phyloP scores from a whole-genome alignment of 2,797 vertebrate species.

The Amblyopsis hoosieri region DNA sequence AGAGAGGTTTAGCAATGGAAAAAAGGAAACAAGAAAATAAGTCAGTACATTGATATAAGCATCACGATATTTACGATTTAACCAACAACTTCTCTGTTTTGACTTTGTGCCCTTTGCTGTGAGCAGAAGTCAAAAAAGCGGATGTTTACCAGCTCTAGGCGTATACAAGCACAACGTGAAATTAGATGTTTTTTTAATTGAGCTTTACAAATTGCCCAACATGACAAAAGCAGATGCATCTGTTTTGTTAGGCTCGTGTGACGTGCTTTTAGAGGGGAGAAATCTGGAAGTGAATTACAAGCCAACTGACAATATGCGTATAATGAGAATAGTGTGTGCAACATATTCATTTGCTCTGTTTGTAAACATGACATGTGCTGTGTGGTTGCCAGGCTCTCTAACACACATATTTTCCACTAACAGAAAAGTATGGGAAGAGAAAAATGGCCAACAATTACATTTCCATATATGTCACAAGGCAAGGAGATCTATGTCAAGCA shows the following conservation, averaged over 20 bases:
- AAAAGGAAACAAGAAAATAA: conserved; percentile 33
- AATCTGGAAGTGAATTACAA: conserved; percentile 49
- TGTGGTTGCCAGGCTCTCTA: conserved; percentile 65
- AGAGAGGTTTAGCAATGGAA: neutral
- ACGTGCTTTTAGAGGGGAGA: conserved; percentile 31
- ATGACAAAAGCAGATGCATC: conserved; percentile 63
- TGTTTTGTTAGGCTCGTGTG: conserved; percentile 56
- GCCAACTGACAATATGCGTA: conserved; percentile 57
- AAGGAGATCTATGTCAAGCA: conserved; percentile 88
- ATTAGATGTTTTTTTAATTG: conserved; percentile 39
- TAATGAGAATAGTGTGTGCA: conserved; percentile 58
- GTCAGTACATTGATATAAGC: conserved; percentile 42
- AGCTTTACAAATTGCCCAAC: conserved; percentile 52
- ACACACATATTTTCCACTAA: conserved; percentile 57
- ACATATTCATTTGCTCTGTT: conserved; percentile 79
- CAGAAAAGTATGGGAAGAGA: conserved; percentile 50
- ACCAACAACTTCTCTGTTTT: conserved; percentile 18
- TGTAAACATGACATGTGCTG: conserved; percentile 69
- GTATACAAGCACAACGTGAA: conserved; percentile 33
- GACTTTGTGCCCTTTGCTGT: conserved; percentile 5
- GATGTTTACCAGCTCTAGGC: conserved; percentile 51
- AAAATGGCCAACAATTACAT: conserved; percentile 87
- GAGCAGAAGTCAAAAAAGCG: conserved; percentile 22
- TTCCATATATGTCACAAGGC: conserved; percentile 87
- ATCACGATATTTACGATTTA: conserved; percentile 9